A percentile compares a stretch with the other conserved stretches of the same genome.
Evolutionary conservation across 2,888 invertebrate species (phyloP).

Genomic region (Drepana falcataria): DNA sequence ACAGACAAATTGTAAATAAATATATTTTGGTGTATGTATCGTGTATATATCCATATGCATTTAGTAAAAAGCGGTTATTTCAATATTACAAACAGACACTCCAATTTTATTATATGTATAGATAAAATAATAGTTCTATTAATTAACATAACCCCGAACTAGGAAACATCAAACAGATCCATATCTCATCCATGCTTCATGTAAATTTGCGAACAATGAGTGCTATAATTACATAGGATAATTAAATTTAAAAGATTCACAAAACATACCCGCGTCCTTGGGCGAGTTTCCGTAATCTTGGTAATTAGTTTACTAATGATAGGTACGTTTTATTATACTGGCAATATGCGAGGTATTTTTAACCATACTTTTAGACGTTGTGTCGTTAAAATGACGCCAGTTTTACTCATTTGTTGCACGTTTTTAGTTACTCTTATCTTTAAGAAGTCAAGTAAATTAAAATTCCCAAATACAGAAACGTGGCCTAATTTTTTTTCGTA

Average conservation of each 20-base stretch:
- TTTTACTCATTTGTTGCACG: neutral
- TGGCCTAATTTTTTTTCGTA: too few relatives aligned
- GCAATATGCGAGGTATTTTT: neutral
- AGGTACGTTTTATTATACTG: neutral
- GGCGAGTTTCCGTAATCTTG: constrained; percentile 3
- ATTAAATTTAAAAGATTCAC: neutral
- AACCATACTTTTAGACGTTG: neutral
- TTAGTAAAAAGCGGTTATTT: too few relatives aligned
- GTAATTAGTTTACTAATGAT: constrained; percentile 5
- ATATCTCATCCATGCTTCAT: neutral
- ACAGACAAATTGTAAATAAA: too few relatives aligned
- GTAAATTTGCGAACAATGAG: neutral
- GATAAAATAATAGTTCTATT: neutral
- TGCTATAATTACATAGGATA: neutral
- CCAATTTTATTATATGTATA: neutral
- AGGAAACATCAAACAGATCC: neutral
- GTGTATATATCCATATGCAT: too few relatives aligned
- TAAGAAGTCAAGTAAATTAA: too few relatives aligned
- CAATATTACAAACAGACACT: too few relatives aligned
- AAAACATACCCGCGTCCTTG: constrained; percentile 22
- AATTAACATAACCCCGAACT: neutral
- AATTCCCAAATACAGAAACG: too few relatives aligned
- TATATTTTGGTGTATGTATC: too few relatives aligned
- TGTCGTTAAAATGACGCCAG: neutral
- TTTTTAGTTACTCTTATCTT: too few relatives aligned